phyloP scores from a whole-genome alignment of 2,113 vertebrate genomes.

The Panurus biarmicus region DNA sequence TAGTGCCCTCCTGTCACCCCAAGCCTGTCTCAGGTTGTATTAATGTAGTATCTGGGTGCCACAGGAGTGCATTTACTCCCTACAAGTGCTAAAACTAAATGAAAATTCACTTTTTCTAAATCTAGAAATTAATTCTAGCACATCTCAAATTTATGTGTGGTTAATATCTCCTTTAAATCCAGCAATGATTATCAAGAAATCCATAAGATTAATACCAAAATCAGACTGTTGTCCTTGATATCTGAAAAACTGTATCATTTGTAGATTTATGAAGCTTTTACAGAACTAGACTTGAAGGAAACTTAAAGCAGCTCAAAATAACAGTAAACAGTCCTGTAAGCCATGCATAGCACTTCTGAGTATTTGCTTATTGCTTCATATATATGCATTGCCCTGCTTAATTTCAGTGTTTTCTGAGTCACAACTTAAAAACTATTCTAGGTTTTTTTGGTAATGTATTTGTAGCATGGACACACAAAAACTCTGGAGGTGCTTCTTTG shows the following conservation, averaged over 20 bases:
- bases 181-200: background rate
- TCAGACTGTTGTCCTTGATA: background rate
- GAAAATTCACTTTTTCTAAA: background rate
- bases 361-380: background rate
- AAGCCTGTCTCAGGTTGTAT: background rate
- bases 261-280: background rate
- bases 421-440: background rate
- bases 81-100: background rate
- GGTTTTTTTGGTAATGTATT: background rate
- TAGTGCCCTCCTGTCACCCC: background rate
- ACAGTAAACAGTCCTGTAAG: background rate
- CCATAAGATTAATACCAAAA: background rate
- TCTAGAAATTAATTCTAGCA: background rate
- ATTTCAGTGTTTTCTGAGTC: background rate
- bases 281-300: background rate
- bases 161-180: background rate
- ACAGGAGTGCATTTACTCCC: background rate
- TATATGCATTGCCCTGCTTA: background rate
- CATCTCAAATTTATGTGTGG: background rate
- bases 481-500: background rate
- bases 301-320: background rate
- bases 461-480: background rate
- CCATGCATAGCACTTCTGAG: background rate
- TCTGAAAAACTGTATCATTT: background rate
- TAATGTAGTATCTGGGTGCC: background rate